Percentiles rank a stretch among this genome's conserved stretches.
Conservation (phyloP, 2,113 vertebrate genomes). For the Bufo gargarizans region DNA sequence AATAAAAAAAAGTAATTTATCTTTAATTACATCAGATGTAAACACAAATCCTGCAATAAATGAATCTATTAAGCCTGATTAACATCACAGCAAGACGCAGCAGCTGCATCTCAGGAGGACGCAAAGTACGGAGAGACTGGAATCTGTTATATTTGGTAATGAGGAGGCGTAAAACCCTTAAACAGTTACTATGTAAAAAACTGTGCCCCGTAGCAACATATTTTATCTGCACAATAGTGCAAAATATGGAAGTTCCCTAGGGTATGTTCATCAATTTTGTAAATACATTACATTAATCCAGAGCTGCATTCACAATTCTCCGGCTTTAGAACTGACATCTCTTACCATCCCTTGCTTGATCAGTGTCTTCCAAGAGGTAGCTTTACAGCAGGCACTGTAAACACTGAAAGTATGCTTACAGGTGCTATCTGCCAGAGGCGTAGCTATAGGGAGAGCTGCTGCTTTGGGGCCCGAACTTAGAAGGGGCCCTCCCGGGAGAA, state of each 20-base stretch:
- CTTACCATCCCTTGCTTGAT: too few species aligned
- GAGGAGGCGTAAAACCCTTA: not conserved
- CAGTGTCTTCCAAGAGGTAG: too few species aligned
- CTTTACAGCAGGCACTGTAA: too few species aligned
- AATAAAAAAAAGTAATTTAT: not conserved
- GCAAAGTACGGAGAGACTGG: not conserved
- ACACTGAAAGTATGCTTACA: too few species aligned
- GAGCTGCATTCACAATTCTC: not conserved
- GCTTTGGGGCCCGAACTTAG: too few species aligned
- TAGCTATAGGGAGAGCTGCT: too few species aligned
- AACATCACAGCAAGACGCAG: slow-evolving; percentile 1
- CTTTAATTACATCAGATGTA: not conserved
- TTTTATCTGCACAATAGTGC: not conserved
- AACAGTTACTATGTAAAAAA: not conserved
- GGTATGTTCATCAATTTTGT: not conserved
- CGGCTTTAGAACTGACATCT: not conserved
- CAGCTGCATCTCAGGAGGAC: slow-evolving; percentile 38
- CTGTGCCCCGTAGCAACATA: not conserved
- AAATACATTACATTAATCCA: not conserved
- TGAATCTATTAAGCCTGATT: not conserved
- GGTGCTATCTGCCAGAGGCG: too few species aligned
- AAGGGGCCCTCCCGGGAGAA: too few species aligned
- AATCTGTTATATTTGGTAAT: not conserved
- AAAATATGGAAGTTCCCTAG: not conserved
- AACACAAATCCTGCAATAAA: not conserved